Base-by-base conservation (phyloP, 2,113 vertebrate genomes). In the Bubo blakistoni region DNA sequence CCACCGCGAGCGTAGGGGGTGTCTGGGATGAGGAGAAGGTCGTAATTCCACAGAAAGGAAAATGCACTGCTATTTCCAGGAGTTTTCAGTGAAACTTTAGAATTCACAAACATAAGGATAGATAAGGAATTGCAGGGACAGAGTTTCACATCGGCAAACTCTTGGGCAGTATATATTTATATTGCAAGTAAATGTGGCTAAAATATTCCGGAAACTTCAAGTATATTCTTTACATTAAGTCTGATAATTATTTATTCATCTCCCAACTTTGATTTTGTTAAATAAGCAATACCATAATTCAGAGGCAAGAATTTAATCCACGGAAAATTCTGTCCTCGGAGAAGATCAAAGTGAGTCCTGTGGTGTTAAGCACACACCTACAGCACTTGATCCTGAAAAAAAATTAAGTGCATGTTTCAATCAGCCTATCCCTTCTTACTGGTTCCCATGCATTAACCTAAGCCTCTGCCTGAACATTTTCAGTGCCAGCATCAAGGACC, bases 341-440 rank as follows among this genome's bases (percentile, higher is more conserved):
- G 88, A 83, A 96, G 91, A 96, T 96, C 92, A 94, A 95, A 96
- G 86, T 7, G 65, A 92, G 44, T 91, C 62, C 61, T 2, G 4
- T 63, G 52, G 72, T 76, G 73, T 87, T 95, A 90, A 91, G 88
- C 77, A 81, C 47, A 57, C 83, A 92, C 83, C 73, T 85, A 89
- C 61, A 76, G 88, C 51, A 67, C 54, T 80, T 63, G 71, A 88
- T 93, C 49, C 42, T 47, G 46, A 66, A 46, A 84, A 79, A 74
- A 46, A 73, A 46, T 40, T 6, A 66, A 55, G 47, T 15, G 25
- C 1, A 0, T 19, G 36, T 74, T 94, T 82, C 89, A 74, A 1
- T 81, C 77, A 86, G 73, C 77, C 90, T 61, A 16, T 47, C 47
- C 73, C 49, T 94, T 88, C 83, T 63, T 26, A 29, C 25, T 30